Evolutionary conservation across 2,888 invertebrate species (phyloP), one percentile per base, ranked within the genome.

Genomic region (Lithophane socia): DNA sequence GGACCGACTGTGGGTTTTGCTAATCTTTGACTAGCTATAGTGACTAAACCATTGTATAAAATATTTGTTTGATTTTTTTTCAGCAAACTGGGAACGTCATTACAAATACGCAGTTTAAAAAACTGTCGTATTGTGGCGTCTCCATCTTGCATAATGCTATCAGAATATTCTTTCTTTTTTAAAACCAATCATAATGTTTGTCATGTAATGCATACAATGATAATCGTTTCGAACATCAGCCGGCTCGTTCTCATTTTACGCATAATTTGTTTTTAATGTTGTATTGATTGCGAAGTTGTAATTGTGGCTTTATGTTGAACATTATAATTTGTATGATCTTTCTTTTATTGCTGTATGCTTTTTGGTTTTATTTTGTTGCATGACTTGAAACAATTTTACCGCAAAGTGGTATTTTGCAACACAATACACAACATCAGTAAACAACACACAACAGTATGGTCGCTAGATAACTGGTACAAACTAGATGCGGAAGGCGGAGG

Each of bases 241-340:
- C 52, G 49, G 58, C 37, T 69, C 65, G 64, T 75, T 65, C 56
- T 52, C 42, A 66, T 84, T 80, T 80, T 63, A 77, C 67, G 79
- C 74, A 73, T 84, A 84, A 87, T 87, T 84, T 79, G n/a, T 80
- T 86, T 87, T 86, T 87, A 82, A 87, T 84, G 82, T 80, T 54
- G 13, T 49, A 78, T 81, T 81, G 77, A 84, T 81, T 76, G 82
- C 75, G 65, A 84, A 75, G 64, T 54, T 79, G 73, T 87, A 81
- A 86, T 82, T 73, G 10, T 42, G 52, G 52, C 13, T 74, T 79
- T 37, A 72, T 73, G 64, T 69, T 60, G 13, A 47, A 37, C 71
- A 82, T 82, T 61, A 75, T 68, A 84, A 84, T 84, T 84, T 74
- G 82, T 70, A 49, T 24, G 9, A 61, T 80, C 8, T 64, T 71